These are phyloP conservation scores for Amphiprion ocellaris DNA, from an alignment of 2,113 vertebrate genomes.

Conservation along the genomic window DNA sequence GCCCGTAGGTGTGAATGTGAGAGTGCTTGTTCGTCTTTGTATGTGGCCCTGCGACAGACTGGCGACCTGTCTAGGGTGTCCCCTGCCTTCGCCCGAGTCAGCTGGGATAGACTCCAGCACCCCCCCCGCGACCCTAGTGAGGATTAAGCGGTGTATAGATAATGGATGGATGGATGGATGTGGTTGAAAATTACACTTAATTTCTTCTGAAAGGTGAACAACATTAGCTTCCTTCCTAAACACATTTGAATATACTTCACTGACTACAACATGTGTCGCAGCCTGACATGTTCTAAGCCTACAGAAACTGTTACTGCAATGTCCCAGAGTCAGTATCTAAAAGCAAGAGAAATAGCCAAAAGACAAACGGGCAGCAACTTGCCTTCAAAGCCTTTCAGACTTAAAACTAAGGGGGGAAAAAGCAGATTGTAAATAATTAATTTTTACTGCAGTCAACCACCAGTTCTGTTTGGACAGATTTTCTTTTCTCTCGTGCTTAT, in stretches of 20 bases:
- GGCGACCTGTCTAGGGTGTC: no score
- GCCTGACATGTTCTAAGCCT: background rate
- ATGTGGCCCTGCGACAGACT: no score
- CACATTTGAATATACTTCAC: background rate
- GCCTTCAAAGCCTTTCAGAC: slow-evolving; percentile 39
- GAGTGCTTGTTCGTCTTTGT: no score
- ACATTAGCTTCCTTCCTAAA: background rate
- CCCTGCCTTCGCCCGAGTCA: no score
- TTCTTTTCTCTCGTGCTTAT: slow-evolving; percentile 4
- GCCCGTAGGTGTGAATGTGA: no score
- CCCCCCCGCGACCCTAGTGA: no score
- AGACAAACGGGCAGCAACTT: slow-evolving; percentile 4
- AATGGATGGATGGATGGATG: no score
- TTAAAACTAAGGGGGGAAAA: slow-evolving; percentile 33
- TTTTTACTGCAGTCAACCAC: slow-evolving; percentile 44
- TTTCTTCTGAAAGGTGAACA: background rate
- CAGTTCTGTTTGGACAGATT: slow-evolving; percentile 49
- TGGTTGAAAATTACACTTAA: background rate
- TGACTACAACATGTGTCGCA: background rate
- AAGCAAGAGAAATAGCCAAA: slow-evolving; percentile 11
- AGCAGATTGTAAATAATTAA: slow-evolving; percentile 64
- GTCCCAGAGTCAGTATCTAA: background rate
- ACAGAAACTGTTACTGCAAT: background rate
- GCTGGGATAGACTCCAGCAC: no score
- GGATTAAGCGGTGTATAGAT: no score